Percentiles rank a stretch among this genome's conserved stretches.
phyloP scores from a whole-genome alignment of 2,888 invertebrate species.

The Brachyptera putata region DNA sequence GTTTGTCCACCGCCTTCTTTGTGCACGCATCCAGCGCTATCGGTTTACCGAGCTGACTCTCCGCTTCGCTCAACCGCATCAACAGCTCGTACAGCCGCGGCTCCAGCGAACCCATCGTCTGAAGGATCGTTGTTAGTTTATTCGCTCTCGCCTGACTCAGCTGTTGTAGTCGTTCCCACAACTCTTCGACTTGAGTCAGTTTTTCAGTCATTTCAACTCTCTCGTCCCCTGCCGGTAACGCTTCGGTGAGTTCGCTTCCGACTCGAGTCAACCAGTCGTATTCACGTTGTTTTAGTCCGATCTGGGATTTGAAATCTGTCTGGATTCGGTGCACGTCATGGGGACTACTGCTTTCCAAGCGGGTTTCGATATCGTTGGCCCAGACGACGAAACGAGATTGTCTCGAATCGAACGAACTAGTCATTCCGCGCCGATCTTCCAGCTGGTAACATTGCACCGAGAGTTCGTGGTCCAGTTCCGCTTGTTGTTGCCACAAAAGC shows the following conservation, averaged over 20 bases:
- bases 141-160: conserved; percentile 62
- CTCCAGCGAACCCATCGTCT: conserved; percentile 67
- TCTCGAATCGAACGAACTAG: conserved; percentile 59
- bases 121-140: conserved; percentile 61
- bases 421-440: conserved; percentile 68
- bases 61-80: conserved; percentile 66
- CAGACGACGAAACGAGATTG: conserved; percentile 62
- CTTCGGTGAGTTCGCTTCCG: conserved; percentile 60
- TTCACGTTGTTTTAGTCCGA: conserved; percentile 70
- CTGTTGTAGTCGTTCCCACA: conserved; percentile 64
- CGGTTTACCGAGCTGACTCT: conserved; percentile 63
- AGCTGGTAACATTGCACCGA: conserved; percentile 65
- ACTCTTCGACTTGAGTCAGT: conserved; percentile 58
- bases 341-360: conserved; percentile 61
- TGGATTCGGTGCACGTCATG: conserved; percentile 69
- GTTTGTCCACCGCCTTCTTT: conserved; percentile 62
- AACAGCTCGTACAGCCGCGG: conserved; percentile 67
- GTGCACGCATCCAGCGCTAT: conserved; percentile 63
- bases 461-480: conserved; percentile 75
- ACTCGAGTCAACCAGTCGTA: conserved; percentile 70
- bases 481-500: conserved; percentile 74
- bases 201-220: conserved; percentile 55
- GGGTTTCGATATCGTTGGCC: conserved; percentile 64
- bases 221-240: conserved; percentile 57
- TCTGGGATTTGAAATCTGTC: conserved; percentile 70